Base-by-base conservation (phyloP, 2,113 vertebrate genomes). In the Oreocharis arfaki region DNA sequence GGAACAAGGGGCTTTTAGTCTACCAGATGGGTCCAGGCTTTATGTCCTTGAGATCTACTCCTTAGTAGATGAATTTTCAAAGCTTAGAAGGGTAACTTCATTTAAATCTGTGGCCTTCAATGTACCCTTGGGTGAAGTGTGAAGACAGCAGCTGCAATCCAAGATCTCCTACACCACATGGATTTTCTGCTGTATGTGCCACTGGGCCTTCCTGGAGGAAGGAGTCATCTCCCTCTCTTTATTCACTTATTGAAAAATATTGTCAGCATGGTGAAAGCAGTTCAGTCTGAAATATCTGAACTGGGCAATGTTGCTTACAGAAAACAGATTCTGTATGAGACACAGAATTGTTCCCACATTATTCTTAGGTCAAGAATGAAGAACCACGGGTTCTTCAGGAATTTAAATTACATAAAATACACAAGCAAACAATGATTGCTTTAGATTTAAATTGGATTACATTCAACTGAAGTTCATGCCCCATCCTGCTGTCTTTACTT, bases 401-500 rank as follows among this genome's bases (percentile, higher is more conserved):
- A 77, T 78, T 90, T 57, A 81, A 52, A 92, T 78, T 74, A 81
- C 37, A 77, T 81, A 89, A 93, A 84, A 68, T 56, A 41, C 39
- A 74, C 22, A 76, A 77, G 69, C 83, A 74, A 95, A 78, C 33
- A 56, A 52, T 50, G 64, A 88, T 67, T 94, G 56, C 44, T 86
- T 91, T 81, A 78, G 71, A 78, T 88, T 92, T 86, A 90, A 68
- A 94, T 69, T 83, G 57, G 70, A 85, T 87, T 91, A 85, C 57
- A 37, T 80, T 90, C 39, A 87, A 90, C 55, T 50, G 50, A 85
- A 59, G 39, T 92, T 87, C 64, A 63, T 60, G 71, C 12, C 26
- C 33, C n/a, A 60, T 95, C 53, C 68, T 89, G 27, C 75, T 84
- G 24, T 35, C 78, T 70, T 94, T 83, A 39, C 37, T 80, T 53